Percentiles rank a stretch among this genome's conserved stretches.
Evolutionary conservation across 1,140 invertebrate species (phyloP).

Genomic region (Harpegnathos saltator): DNA sequence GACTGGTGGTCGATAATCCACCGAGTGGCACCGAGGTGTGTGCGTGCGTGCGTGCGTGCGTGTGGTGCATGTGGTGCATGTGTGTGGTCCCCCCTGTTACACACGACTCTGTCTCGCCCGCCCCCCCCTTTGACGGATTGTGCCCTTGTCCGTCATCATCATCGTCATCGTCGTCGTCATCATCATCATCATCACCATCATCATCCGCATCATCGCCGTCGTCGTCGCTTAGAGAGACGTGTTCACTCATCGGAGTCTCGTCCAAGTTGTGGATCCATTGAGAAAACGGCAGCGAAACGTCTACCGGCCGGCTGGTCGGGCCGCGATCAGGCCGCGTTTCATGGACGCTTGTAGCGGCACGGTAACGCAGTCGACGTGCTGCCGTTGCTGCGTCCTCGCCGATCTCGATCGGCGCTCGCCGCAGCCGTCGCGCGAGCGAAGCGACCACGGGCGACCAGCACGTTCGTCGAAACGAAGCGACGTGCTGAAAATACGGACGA

Average conservation of each 20-base stretch:
- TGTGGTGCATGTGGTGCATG: not conserved
- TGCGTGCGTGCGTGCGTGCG: not conserved
- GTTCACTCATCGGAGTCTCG: too few relatives aligned
- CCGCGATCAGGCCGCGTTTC: not conserved
- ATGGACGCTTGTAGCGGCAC: not conserved
- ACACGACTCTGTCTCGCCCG: too few relatives aligned
- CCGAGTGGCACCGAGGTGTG: conserved; percentile 56
- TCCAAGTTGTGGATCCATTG: too few relatives aligned
- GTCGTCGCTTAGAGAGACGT: not conserved
- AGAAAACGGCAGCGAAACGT: too few relatives aligned
- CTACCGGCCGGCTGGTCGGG: not conserved
- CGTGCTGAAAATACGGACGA: too few relatives aligned
- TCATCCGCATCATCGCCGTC: not conserved
- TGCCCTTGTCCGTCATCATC: not conserved
- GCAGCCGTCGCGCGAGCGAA: too few relatives aligned
- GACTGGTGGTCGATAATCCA: conserved; percentile 67
- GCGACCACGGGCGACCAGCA: too few relatives aligned
- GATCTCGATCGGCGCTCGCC: too few relatives aligned
- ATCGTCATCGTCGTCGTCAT: not conserved
- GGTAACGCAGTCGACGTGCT: not conserved
- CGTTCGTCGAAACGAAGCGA: too few relatives aligned
- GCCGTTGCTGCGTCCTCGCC: too few relatives aligned
- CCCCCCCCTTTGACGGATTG: not conserved
- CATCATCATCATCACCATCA: conserved; percentile 21
- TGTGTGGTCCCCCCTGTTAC: not conserved